Evolutionary conservation across 2,797 vertebrate species (phyloP).

Genomic region (Microctenopoma lineatum): DNA sequence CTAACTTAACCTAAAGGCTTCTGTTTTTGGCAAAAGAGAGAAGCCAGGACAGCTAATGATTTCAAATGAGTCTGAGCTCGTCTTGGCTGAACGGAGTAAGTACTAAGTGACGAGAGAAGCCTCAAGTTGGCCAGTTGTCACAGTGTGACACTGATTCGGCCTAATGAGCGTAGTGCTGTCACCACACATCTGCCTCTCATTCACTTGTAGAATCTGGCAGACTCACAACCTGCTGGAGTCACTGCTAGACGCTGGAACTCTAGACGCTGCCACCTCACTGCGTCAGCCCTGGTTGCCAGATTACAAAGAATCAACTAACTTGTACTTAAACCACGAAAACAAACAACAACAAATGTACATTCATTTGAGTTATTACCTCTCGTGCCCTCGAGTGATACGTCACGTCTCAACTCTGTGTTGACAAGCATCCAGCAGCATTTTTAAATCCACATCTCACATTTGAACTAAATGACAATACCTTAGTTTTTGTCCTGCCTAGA

Average conservation of each 20-base stretch:
- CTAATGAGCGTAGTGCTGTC: slow-evolving; percentile 87
- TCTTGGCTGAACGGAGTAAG: slow-evolving; percentile 66
- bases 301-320: slow-evolving; percentile 36
- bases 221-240: slow-evolving; percentile 92
- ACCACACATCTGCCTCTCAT: slow-evolving; percentile 85
- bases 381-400: background rate
- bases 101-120: slow-evolving; percentile 76
- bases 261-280: slow-evolving; percentile 48
- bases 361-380: background rate
- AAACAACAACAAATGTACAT: slow-evolving; percentile 8
- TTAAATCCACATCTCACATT: background rate
- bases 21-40: slow-evolving; percentile 38
- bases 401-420: background rate
- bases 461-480: background rate
- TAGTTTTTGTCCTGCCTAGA: background rate
- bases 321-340: slow-evolving; percentile 25
- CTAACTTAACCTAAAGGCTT: slow-evolving; percentile 1
- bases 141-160: slow-evolving; percentile 85
- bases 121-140: slow-evolving; percentile 85
- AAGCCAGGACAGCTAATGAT: slow-evolving; percentile 46
- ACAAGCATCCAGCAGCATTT: background rate
- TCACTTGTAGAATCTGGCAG: slow-evolving; percentile 97
- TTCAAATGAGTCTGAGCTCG: slow-evolving; percentile 61
- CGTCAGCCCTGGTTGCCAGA: slow-evolving; percentile 46
- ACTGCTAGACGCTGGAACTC: slow-evolving; percentile 84